A percentile compares a stretch with the other conserved stretches of the same genome.
Evolutionary conservation across 2,113 vertebrate species (phyloP).

Genomic region (Taxidea taxus): DNA sequence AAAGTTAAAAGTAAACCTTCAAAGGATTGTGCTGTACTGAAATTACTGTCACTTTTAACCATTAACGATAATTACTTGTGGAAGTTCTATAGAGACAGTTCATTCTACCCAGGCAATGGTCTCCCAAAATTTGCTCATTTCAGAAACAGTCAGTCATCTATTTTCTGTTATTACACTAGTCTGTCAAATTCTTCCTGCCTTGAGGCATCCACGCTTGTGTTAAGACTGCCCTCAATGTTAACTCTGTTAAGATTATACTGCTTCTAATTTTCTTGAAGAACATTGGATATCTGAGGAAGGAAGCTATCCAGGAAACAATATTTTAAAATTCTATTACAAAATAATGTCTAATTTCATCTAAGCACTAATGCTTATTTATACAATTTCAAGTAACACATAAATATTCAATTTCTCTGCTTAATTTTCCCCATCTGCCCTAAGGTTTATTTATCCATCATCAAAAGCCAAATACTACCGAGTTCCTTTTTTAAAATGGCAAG

Average conservation of each 20-base stretch:
- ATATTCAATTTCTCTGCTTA: constrained; percentile 70
- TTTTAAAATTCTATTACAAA: constrained; percentile 69
- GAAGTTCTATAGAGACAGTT: constrained; percentile 30
- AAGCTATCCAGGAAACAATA: constrained; percentile 66
- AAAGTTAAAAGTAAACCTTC: constrained; percentile 44
- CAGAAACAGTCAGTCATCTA: constrained; percentile 7
- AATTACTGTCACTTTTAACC: constrained; percentile 55
- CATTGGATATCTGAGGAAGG: constrained; percentile 33
- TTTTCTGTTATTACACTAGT: constrained; percentile 3
- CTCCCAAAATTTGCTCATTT: not conserved
- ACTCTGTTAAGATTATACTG: constrained; percentile 47
- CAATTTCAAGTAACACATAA: constrained; percentile 57
- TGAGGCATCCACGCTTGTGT: not conserved
- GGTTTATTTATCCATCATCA: constrained; percentile 52
- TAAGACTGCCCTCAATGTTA: constrained; percentile 48
- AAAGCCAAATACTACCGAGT: constrained; percentile 29
- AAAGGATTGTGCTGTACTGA: constrained; percentile 46
- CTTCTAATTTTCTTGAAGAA: constrained; percentile 62
- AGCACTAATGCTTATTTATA: constrained; percentile 51
- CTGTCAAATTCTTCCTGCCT: constrained; percentile 50
- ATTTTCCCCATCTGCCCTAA: constrained; percentile 23
- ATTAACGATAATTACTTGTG: constrained; percentile 51
- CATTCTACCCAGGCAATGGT: constrained; percentile 12
- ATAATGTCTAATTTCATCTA: constrained; percentile 66
- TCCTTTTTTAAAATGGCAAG: constrained; percentile 8